Conservation (phyloP, 2,113 vertebrate species). For the Phalacrocorax carbo region DNA sequence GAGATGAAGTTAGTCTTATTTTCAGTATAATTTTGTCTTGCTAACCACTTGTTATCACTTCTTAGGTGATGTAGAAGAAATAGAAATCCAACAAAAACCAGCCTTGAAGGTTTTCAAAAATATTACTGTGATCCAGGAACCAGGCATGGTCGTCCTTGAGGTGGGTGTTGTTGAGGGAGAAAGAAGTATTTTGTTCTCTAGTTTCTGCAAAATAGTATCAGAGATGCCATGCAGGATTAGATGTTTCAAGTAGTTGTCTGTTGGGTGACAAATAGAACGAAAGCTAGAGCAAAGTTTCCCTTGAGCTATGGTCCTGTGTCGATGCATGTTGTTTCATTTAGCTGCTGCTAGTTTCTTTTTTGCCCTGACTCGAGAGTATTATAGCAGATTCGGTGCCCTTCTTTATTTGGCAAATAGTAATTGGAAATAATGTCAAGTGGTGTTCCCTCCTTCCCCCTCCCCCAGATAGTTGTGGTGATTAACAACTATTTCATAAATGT, state of each 20-base stretch:
- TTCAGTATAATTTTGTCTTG: not conserved
- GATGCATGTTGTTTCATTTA: not conserved
- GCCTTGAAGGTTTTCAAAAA: conserved; percentile 91
- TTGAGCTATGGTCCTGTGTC: not conserved
- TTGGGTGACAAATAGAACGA: not conserved
- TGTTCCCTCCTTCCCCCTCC: not conserved
- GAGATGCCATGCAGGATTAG: not conserved
- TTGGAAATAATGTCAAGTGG: not conserved
- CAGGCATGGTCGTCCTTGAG: conserved; percentile 91
- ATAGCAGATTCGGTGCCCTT: not conserved
- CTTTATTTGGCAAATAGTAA: not conserved
- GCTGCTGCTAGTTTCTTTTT: not conserved
- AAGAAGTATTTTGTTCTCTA: not conserved
- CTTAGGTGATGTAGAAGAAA: conserved; percentile 93
- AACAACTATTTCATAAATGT: not conserved
- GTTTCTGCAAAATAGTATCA: not conserved
- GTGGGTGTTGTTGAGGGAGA: conserved; percentile 68
- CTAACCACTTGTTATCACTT: not conserved
- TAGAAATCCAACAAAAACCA: conserved; percentile 89
- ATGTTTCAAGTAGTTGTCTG: not conserved
- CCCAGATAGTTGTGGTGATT: not conserved
- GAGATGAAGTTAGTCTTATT: not conserved
- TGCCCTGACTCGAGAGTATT: accelerated
- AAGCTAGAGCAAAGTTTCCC: not conserved
- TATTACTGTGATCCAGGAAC: conserved; percentile 90